Evolutionary conservation across 2,113 vertebrate species (phyloP).

Genomic region (Cololabis saira): DNA sequence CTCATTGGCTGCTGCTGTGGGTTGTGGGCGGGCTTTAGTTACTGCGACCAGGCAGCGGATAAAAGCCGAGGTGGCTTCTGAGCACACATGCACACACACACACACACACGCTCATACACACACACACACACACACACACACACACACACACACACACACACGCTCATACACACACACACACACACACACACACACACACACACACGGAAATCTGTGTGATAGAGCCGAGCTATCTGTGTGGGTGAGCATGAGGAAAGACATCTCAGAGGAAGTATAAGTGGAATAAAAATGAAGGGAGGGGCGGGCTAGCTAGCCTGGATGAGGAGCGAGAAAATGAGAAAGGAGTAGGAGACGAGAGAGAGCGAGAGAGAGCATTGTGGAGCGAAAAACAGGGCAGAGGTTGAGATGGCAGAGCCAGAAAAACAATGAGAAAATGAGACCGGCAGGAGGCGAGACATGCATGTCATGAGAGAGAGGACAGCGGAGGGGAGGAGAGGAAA

Average conservation of each 20-base stretch:
- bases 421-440: conserved; percentile 20
- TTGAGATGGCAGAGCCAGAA: conserved; percentile 11
- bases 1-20: conserved; percentile 72
- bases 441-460: conserved; percentile 38
- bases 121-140: conserved; percentile 4
- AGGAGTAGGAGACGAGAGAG: neutral
- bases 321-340: conserved; percentile 15
- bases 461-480: conserved; percentile 36
- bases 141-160: conserved; percentile 2
- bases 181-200: conserved; percentile 9
- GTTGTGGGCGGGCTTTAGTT: conserved; percentile 53
- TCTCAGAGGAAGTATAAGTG: conserved; percentile 28
- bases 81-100: conserved; percentile 3
- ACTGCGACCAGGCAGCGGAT: conserved; percentile 36
- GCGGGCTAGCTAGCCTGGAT: neutral
- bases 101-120: no score
- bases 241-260: conserved; percentile 34
- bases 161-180: no score
- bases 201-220: conserved; percentile 37
- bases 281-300: conserved; percentile 31
- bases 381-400: conserved; percentile 13
- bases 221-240: conserved; percentile 52
- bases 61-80: conserved; percentile 49
- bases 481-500: conserved; percentile 28
- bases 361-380: neutral